Evolutionary conservation across 2,797 vertebrate species (phyloP), one percentile per base, ranked within the genome.

Genomic region (Cryptoprocta ferox): DNA sequence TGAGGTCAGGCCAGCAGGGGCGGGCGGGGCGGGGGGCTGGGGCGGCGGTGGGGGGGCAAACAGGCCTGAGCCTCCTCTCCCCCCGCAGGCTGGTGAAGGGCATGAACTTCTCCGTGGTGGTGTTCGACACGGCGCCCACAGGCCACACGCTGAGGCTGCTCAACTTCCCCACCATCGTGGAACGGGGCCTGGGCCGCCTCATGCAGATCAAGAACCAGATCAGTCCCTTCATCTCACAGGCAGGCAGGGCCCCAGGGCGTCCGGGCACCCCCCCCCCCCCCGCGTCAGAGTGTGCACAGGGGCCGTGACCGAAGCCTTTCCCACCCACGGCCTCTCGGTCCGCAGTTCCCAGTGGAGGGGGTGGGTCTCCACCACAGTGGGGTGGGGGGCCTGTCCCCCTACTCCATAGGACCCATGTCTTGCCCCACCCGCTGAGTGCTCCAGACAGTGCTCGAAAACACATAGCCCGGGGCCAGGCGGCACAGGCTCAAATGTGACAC

Each of bases 191-290:
- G 82, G 99, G 99, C 11, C 99, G 99, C 65, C 99, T 99, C 89
- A 99, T 99, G 99, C 99, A 99, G 98, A 99, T 99, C 98, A 99
- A 99, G 98, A 99, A 99, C 98, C 99, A 99, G 98, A 99, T 99
- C 98, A 99, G 99, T 97, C 99, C 99, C 30, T 99, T 99, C 98
- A 99, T 99, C 98, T 99, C 99, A 8, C 99, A 99, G 99, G 99
- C 99, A 97, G 78, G 98, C 70, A 14, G 18, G 11, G n/a, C 32
- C 39, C 88, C 35, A 15, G 39, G 90, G 45, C 61, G 35, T 35
- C 76, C 66, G 39, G 45, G 53, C 6, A 2, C 66, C 66, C n/a
- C 45, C n/a, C 42, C 8, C 42, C 42, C 42, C 42, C 10, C 56
- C 3, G 71, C 68, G 71, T 61, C 10, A 61, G 42, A 85, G 68